Conservation (phyloP, 64 coral and sea anemone genomes). For the Stichodactyla mertensii region DNA sequence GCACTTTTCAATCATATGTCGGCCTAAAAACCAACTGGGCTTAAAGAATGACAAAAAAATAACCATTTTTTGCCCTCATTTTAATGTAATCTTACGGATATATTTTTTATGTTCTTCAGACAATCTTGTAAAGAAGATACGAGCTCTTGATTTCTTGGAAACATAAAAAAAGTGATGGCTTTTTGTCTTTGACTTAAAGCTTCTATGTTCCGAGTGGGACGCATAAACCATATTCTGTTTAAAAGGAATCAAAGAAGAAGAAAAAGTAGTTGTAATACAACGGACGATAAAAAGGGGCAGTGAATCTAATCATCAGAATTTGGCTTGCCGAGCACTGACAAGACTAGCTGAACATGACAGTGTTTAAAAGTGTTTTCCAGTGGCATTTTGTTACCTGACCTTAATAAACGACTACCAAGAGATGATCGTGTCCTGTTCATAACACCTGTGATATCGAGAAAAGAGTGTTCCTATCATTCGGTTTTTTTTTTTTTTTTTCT, state of each 20-base stretch:
- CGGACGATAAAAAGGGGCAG: too few species aligned
- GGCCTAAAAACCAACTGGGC: not conserved
- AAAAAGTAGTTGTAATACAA: too few species aligned
- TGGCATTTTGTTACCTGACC: constrained; percentile 27
- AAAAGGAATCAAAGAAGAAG: not conserved
- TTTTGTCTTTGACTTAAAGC: constrained; percentile 82
- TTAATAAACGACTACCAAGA: constrained; percentile 81
- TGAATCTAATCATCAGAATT: too few species aligned
- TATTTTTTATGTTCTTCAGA: constrained; percentile 92
- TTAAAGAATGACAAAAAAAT: too few species aligned
- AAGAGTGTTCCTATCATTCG: not conserved
- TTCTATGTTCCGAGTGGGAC: constrained; percentile 65
- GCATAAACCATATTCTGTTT: constrained; percentile 91
- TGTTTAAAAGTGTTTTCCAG: too few species aligned
- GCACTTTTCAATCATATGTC: not conserved
- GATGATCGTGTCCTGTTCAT: constrained; percentile 80
- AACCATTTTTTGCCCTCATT: not conserved
- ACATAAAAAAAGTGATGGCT: constrained; percentile 73
- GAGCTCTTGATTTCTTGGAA: constrained; percentile 70
- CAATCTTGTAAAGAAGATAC: constrained; percentile 81
- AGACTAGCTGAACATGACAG: too few species aligned
- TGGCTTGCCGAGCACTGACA: too few species aligned
- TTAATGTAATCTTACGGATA: constrained; percentile 63
- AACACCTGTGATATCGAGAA: constrained; percentile 42
- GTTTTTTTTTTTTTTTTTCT: not conserved